Percentiles rank a stretch among this genome's conserved stretches.
These are phyloP conservation scores for Chaetura pelagica DNA, from an alignment of 2,113 vertebrate genomes.

Conservation along the genomic window DNA sequence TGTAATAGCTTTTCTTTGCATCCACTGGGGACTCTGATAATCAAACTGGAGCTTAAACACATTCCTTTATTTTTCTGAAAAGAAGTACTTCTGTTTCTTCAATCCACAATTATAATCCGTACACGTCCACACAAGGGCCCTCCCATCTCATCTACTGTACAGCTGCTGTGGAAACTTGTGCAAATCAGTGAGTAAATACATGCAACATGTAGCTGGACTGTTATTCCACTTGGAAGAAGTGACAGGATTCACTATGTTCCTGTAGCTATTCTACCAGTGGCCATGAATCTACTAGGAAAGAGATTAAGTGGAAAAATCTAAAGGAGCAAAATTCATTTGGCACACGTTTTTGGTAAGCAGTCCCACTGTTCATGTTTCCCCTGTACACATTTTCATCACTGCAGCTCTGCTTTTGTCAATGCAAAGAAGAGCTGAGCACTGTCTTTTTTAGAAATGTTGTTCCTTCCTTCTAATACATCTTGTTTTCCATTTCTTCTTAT, in stretches of 20 bases:
- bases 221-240: neutral
- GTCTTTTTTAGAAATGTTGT: neutral
- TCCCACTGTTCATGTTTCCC: neutral
- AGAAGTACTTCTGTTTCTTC: neutral
- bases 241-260: neutral
- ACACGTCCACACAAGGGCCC: neutral
- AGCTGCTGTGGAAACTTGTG: neutral
- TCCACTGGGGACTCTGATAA: constrained; percentile 16
- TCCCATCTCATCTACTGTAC: neutral
- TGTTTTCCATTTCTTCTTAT: neutral
- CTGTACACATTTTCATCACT: neutral
- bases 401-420: neutral
- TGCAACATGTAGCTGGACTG: neutral
- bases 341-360: neutral
- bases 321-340: neutral
- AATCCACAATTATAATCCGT: neutral
- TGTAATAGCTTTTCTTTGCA: constrained; percentile 13
- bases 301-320: neutral
- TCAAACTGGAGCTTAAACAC: constrained; percentile 21
- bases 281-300: neutral
- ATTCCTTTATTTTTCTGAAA: constrained; percentile 5
- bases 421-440: neutral
- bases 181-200: neutral
- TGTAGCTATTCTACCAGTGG: neutral
- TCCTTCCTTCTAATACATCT: neutral